These are phyloP conservation scores for Ploceus nigricollis DNA, from an alignment of 2,113 vertebrate species.

Conservation along the genomic window DNA sequence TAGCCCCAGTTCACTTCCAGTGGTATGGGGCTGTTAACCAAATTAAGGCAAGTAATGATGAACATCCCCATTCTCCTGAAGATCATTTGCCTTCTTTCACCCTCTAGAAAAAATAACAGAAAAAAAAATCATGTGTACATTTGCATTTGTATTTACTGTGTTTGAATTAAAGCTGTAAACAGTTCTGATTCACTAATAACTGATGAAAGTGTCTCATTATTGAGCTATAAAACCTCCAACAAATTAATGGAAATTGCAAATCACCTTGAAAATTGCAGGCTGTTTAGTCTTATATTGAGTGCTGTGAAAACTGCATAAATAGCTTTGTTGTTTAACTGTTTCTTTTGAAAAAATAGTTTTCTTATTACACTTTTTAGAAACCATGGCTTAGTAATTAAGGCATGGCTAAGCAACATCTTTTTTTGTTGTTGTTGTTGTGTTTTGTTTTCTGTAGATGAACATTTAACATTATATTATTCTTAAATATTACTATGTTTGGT, in stretches of 20 bases:
- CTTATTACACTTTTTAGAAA: neutral
- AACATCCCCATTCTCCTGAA: slow-evolving; percentile 13
- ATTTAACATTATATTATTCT: neutral
- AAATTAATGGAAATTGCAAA: slow-evolving; percentile 64
- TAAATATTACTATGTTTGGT: neutral
- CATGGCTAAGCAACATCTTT: neutral
- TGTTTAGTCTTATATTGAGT: slow-evolving; percentile 25
- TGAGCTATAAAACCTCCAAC: slow-evolving; percentile 51
- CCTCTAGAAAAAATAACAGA: slow-evolving; percentile 42
- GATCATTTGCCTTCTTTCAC: slow-evolving; percentile 42
- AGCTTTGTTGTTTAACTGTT: slow-evolving; percentile 5
- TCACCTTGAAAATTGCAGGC: slow-evolving; percentile 64
- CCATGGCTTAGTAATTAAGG: neutral
- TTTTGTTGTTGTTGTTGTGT: neutral
- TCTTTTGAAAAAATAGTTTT: neutral
- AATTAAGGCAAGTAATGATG: neutral
- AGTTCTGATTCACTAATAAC: slow-evolving; percentile 59
- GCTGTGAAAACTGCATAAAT: slow-evolving; percentile 25
- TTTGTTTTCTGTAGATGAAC: neutral
- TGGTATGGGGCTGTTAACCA: neutral
- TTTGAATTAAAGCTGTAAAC: slow-evolving; percentile 51
- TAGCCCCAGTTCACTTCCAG: neutral
- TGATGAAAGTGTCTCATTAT: slow-evolving; percentile 56
- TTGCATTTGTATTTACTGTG: slow-evolving; percentile 59
- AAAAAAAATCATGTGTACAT: slow-evolving; percentile 46